Evolutionary conservation across 2,113 vertebrate species (phyloP).

Genomic region (Phylloscopus trochilus): DNA sequence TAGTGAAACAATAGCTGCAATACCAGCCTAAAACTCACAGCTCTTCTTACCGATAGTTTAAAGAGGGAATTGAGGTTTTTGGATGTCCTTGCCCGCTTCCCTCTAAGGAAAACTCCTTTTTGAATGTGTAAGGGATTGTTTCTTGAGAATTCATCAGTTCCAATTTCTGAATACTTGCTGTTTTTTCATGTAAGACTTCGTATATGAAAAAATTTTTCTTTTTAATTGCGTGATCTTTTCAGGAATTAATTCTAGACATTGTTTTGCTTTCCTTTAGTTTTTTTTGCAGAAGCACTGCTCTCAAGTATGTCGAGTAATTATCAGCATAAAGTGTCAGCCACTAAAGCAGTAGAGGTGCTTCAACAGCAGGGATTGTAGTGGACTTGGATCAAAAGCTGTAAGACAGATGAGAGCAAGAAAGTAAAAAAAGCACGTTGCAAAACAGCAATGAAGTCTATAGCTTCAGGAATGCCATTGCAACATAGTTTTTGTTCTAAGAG

Average conservation of each 20-base stretch:
- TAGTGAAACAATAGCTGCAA: not conserved
- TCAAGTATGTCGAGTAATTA: not conserved
- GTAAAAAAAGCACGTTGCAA: not conserved
- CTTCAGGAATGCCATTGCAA: not conserved
- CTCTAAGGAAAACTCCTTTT: not conserved
- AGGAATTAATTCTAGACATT: not conserved
- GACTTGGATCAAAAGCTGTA: not conserved
- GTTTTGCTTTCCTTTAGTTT: not conserved
- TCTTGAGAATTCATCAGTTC: not conserved
- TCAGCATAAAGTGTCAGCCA: fast-evolving
- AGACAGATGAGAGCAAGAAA: not conserved
- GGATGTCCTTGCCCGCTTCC: not conserved
- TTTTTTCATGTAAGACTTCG: not conserved
- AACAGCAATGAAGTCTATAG: not conserved
- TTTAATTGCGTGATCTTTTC: not conserved
- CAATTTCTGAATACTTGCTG: not conserved
- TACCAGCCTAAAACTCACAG: not conserved
- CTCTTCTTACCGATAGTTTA: not conserved
- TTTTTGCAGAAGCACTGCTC: not conserved
- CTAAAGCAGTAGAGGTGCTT: not conserved
- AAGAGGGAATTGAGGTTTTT: not conserved
- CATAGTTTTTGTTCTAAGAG: not conserved
- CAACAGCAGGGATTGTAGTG: not conserved
- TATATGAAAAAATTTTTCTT: not conserved
- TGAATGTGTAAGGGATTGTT: not conserved